These are phyloP conservation scores for Heliconius hewitsoni DNA, from an alignment of 1,140 invertebrate species.

Conservation along the genomic window DNA sequence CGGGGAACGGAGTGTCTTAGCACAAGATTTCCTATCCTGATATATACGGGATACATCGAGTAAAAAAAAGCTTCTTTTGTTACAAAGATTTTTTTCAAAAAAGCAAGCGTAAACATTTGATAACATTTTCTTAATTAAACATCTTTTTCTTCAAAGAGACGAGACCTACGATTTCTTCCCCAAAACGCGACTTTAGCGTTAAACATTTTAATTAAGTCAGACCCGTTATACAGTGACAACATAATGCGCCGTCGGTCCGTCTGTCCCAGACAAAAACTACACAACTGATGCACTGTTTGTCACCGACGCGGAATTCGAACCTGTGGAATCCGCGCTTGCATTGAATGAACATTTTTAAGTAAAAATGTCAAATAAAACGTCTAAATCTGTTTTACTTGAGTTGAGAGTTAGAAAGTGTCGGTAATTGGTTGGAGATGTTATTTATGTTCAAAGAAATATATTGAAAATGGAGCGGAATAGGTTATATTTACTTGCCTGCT, in stretches of 20 bases:
- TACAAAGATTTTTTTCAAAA: no score
- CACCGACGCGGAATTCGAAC: constrained; percentile 32
- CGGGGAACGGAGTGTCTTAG: no score
- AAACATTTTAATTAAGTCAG: constrained; percentile 36
- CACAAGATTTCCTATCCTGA: no score
- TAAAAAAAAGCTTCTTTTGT: no score
- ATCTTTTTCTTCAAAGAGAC: background rate
- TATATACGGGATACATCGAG: no score
- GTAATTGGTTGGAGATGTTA: background rate
- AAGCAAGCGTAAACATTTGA: no score
- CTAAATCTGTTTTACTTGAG: constrained; percentile 9
- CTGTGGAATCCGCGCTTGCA: background rate
- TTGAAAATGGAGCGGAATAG: background rate
- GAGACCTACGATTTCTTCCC: background rate
- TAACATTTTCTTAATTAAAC: background rate
- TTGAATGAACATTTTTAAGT: constrained; percentile 24
- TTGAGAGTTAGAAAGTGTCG: background rate
- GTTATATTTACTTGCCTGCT: no score
- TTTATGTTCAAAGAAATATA: background rate
- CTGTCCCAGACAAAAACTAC: constrained; percentile 35
- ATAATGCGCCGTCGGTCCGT: constrained; percentile 40
- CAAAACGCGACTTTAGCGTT: background rate
- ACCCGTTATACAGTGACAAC: constrained; percentile 39
- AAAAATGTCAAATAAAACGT: constrained; percentile 17
- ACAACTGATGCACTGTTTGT: constrained; percentile 40